phyloP scores from a whole-genome alignment of 2,113 vertebrate genomes.

The Eidolon helvum region DNA sequence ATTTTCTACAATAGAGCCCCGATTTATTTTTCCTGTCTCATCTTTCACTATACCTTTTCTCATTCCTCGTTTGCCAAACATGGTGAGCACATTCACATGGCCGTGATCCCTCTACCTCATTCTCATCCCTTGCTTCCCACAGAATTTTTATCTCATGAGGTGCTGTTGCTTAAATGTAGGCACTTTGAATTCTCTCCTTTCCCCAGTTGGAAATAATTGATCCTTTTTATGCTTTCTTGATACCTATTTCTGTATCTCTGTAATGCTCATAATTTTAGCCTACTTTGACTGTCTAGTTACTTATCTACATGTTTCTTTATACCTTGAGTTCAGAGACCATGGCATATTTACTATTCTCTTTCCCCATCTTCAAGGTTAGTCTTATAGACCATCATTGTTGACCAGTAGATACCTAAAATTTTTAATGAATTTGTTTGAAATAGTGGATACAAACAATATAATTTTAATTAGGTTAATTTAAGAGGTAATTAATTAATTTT shows the following conservation, averaged over 20 bases:
- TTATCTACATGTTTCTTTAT: background rate
- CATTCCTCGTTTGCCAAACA: background rate
- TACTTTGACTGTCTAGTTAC: background rate
- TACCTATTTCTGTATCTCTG: background rate
- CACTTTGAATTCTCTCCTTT: background rate
- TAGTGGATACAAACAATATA: background rate
- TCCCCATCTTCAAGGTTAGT: background rate
- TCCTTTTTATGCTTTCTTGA: background rate
- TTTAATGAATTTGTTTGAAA: conserved; percentile 13
- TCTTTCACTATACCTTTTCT: background rate
- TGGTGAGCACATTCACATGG: background rate
- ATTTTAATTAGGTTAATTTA: background rate
- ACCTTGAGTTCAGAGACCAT: background rate
- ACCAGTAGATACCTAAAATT: background rate
- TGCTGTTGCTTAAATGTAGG: background rate
- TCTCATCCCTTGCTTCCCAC: background rate
- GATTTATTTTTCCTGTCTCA: background rate
- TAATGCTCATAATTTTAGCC: background rate
- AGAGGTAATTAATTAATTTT: background rate
- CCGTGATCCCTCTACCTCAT: rapidly evolving
- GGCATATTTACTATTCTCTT: background rate
- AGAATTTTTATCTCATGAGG: background rate
- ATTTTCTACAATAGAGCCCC: background rate
- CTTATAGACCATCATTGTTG: background rate
- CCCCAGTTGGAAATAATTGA: background rate